Conservation (phyloP, 2,113 vertebrate species). For the Plotosus lineatus region DNA sequence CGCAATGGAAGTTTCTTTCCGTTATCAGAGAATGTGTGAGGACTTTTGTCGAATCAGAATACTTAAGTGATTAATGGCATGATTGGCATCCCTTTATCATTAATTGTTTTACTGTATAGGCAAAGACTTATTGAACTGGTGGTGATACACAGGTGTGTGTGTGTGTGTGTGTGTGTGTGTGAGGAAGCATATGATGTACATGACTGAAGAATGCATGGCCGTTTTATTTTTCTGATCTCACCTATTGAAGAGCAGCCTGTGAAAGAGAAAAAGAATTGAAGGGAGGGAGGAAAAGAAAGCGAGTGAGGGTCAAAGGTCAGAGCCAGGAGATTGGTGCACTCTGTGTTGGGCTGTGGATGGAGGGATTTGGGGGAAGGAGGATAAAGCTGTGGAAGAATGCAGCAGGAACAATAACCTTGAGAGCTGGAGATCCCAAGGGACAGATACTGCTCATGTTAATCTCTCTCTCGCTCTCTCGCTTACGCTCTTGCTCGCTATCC, state of each 20-base stretch:
- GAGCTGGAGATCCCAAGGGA: background rate
- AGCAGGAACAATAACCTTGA: slow-evolving; percentile 15
- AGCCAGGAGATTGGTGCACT: slow-evolving; percentile 22
- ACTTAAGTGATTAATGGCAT: background rate
- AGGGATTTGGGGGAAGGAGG: slow-evolving; percentile 27
- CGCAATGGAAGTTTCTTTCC: too few relatives aligned
- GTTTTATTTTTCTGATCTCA: background rate
- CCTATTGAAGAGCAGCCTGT: background rate
- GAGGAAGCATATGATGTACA: background rate
- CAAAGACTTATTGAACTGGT: slow-evolving; percentile 11
- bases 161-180: background rate
- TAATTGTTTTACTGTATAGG: background rate
- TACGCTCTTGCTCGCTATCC: background rate
- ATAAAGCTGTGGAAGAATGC: slow-evolving; percentile 3
- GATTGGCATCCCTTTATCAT: slow-evolving; percentile 12
- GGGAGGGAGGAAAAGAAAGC: too few relatives aligned
- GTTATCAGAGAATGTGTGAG: too few relatives aligned
- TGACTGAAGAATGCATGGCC: background rate
- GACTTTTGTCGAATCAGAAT: too few relatives aligned
- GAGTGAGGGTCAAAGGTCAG: slow-evolving; percentile 14
- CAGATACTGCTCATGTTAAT: background rate
- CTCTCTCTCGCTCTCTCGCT: background rate
- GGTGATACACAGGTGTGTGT: background rate
- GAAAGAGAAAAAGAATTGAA: background rate
- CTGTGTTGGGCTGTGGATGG: background rate